These are phyloP conservation scores for Aricia artaxerxes DNA, from an alignment of 2,888 invertebrate species.

Conservation along the genomic window DNA sequence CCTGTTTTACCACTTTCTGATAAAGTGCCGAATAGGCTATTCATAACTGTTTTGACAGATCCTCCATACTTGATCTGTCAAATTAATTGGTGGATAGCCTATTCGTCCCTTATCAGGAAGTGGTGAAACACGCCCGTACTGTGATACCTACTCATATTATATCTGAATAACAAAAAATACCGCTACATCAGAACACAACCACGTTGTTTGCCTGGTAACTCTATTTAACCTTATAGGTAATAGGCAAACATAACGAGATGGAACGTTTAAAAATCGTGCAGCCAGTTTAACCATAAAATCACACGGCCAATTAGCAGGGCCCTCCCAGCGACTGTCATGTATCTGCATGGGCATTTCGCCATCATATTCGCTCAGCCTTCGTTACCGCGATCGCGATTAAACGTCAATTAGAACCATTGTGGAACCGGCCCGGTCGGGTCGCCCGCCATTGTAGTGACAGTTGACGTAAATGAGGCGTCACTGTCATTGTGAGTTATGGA, in stretches of 20 bases:
- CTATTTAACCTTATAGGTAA: background rate
- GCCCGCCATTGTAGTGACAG: slow-evolving; percentile 43
- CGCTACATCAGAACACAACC: background rate
- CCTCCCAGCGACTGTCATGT: slow-evolving; percentile 16
- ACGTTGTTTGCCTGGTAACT: background rate
- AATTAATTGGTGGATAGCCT: no score
- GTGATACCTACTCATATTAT: no score
- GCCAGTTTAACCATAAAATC: slow-evolving; percentile 1
- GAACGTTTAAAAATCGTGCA: slow-evolving; percentile 1
- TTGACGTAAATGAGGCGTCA: slow-evolving; percentile 48
- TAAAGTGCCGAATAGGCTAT: no score
- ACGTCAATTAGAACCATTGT: slow-evolving; percentile 74
- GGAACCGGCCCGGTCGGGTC: slow-evolving; percentile 57
- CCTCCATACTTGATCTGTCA: no score
- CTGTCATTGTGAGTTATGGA: slow-evolving; percentile 42
- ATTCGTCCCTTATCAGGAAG: no score
- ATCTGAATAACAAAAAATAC: no score
- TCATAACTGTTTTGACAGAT: no score
- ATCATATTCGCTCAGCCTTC: slow-evolving; percentile 48
- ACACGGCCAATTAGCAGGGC: slow-evolving; percentile 26
- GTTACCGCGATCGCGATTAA: slow-evolving; percentile 66
- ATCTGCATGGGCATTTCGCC: slow-evolving; percentile 31
- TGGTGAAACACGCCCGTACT: no score
- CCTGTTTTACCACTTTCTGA: no score
- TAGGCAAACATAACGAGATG: background rate